Percentiles rank a stretch among this genome's conserved stretches.
These are phyloP conservation scores for Portevinia maculata DNA, from an alignment of 2,888 invertebrate species.

Conservation along the genomic window DNA sequence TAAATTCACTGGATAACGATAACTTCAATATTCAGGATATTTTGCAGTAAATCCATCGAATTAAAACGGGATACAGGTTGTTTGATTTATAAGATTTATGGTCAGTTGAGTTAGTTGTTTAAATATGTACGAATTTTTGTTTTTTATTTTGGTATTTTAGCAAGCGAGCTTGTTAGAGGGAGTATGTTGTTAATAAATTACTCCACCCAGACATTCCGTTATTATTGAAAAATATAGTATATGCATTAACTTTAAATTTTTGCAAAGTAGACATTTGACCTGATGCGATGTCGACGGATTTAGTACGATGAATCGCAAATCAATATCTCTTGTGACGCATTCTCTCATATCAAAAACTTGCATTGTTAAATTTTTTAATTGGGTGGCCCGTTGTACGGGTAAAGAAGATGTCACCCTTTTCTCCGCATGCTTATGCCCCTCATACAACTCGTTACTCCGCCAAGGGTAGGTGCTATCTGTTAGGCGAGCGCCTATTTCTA, in stretches of 20 bases:
- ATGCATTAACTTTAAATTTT: background rate
- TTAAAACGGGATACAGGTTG: slow-evolving; percentile 26
- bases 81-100: slow-evolving; percentile 39
- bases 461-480: too few species aligned
- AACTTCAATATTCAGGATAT: slow-evolving; percentile 88
- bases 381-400: too few species aligned
- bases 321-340: too few species aligned
- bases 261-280: slow-evolving; percentile 2
- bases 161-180: slow-evolving; percentile 5
- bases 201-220: slow-evolving; percentile 26
- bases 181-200: slow-evolving; percentile 14
- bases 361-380: too few species aligned
- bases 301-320: too few species aligned
- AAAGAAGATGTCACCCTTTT: too few species aligned
- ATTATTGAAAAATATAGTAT: background rate
- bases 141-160: slow-evolving; percentile 6
- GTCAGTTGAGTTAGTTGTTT: slow-evolving; percentile 54
- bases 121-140: background rate
- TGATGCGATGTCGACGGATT: too few species aligned
- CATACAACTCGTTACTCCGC: too few species aligned
- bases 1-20: slow-evolving; percentile 92
- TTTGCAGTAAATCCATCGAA: slow-evolving; percentile 82
- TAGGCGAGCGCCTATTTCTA: too few species aligned
- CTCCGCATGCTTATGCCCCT: too few species aligned
- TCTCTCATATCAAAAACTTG: too few species aligned